Evolutionary conservation across 2,113 vertebrate genomes (phyloP), one percentile per base, ranked within the genome.

Genomic region (Todiramphus chloris): DNA sequence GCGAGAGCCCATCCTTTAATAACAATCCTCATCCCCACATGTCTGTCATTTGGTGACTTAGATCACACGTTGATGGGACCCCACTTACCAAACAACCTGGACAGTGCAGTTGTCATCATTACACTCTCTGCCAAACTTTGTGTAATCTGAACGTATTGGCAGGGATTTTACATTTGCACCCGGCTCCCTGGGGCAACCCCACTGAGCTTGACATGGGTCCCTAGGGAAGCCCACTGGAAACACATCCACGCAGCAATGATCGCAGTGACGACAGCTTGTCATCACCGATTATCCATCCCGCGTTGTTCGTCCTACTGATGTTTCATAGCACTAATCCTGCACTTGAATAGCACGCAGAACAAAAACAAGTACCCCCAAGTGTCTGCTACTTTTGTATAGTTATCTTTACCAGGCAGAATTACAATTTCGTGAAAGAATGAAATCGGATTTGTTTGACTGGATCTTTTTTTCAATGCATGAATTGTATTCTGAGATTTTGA

Each of bases 51-150:
- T 16, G 59, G 48, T 80, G 66, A 28, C 41, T 28, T 2, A 11
- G 33, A n/a, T 30, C 12, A 0, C 1, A 7, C 43, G 73, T 16
- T 7, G 14, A 16, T 13, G 27, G 33, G 31, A 43, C 44, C 15
- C 30, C 27, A 7, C 41, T 35, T 17, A 39, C 44, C 59, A 13
- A 41, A 44, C 2, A 4, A 63, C 51, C 37, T 3, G 13, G 27
- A 10, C 70, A 39, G 25, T 2, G 0, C 43, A 50, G 25, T 1
- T 1, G 1, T 23, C 8, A 15, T 2, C 23, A 25, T 9, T 35
- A 8, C 4, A 15, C 11, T 46, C 69, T 39, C 59, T 46, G 37
- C 21, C 51, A 60, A 31, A 23, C 44, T 59, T 21, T 9, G 39
- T 39, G 24, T 30, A 17, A 41, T 23, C 35, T 9, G 78, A 18